phyloP scores from a whole-genome alignment of 2,888 invertebrate species.

The Emmelina monodactyla region DNA sequence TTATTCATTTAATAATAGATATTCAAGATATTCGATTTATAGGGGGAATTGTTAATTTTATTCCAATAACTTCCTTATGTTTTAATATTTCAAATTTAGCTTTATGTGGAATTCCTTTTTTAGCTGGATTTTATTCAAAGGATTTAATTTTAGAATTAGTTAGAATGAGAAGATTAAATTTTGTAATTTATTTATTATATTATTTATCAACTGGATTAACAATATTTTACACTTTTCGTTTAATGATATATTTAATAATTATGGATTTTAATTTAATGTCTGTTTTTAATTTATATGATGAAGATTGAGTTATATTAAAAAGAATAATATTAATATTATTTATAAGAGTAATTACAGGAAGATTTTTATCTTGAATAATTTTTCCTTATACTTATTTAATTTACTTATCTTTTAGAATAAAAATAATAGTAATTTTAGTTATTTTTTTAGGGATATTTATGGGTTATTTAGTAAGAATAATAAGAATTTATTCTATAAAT shows the following conservation, averaged over 20 bases:
- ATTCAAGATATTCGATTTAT: slow-evolving; percentile 74
- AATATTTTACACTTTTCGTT: slow-evolving; percentile 63
- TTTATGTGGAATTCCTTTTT: slow-evolving; percentile 71
- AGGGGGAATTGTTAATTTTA: slow-evolving; percentile 47
- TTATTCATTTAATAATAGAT: slow-evolving; percentile 72
- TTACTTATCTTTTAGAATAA: slow-evolving; percentile 59
- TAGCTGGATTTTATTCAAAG: slow-evolving; percentile 72
- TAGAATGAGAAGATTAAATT: slow-evolving; percentile 58
- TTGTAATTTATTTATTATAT: slow-evolving; percentile 60
- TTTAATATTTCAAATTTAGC: slow-evolving; percentile 68
- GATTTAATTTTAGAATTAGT: slow-evolving; percentile 69
- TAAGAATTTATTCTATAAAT: slow-evolving; percentile 43
- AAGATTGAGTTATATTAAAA: slow-evolving; percentile 52
- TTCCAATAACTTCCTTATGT: slow-evolving; percentile 62
- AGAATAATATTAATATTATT: slow-evolving; percentile 55
- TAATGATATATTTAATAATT: slow-evolving; percentile 62
- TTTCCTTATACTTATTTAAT: slow-evolving; percentile 59
- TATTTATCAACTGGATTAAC: slow-evolving; percentile 68
- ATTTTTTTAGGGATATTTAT: slow-evolving; percentile 41
- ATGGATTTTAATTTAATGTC: slow-evolving; percentile 51
- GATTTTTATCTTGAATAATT: slow-evolving; percentile 61
- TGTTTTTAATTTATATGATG: slow-evolving; percentile 57
- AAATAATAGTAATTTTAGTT: slow-evolving; percentile 60
- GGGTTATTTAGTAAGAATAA: slow-evolving; percentile 49
- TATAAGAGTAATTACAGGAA: slow-evolving; percentile 60